A percentile compares a stretch with the other conserved stretches of the same genome.
phyloP scores from a whole-genome alignment of 2,113 vertebrate species.

The Benitochromis conjunctus region DNA sequence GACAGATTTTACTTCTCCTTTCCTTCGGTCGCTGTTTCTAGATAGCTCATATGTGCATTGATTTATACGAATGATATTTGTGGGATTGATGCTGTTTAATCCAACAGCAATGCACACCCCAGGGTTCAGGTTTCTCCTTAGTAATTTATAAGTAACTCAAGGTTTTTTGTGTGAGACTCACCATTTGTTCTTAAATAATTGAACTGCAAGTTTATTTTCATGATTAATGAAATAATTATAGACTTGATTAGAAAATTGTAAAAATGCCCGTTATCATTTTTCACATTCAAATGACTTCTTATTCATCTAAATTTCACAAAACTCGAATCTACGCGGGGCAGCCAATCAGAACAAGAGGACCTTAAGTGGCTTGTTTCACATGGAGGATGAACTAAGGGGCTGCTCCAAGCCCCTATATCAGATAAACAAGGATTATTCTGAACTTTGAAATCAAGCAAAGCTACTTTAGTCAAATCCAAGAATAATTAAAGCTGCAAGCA shows the following conservation, averaged over 20 bases:
- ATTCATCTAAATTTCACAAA: neutral
- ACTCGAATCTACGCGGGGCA: rapidly evolving
- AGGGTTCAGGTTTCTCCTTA: neutral
- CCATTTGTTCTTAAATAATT: neutral
- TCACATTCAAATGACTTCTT: neutral
- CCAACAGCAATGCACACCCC: neutral
- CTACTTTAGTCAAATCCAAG: neutral
- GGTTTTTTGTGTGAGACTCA: neutral
- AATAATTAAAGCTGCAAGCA: no score
- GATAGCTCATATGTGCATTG: neutral
- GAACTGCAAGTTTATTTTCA: neutral
- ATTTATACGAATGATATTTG: neutral
- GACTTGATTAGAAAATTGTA: neutral
- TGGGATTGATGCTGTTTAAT: rapidly evolving
- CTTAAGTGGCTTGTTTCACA: no score
- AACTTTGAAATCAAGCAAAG: neutral
- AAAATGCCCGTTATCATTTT: neutral
- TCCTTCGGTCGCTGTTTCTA: neutral
- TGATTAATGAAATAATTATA: neutral
- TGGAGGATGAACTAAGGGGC: neutral
- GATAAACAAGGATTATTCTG: neutral
- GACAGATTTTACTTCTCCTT: neutral
- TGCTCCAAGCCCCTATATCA: neutral
- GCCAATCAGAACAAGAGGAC: neutral
- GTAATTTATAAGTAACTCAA: neutral